These are phyloP conservation scores for Vultur gryphus DNA, from an alignment of 2,797 vertebrate genomes.

Conservation along the genomic window DNA sequence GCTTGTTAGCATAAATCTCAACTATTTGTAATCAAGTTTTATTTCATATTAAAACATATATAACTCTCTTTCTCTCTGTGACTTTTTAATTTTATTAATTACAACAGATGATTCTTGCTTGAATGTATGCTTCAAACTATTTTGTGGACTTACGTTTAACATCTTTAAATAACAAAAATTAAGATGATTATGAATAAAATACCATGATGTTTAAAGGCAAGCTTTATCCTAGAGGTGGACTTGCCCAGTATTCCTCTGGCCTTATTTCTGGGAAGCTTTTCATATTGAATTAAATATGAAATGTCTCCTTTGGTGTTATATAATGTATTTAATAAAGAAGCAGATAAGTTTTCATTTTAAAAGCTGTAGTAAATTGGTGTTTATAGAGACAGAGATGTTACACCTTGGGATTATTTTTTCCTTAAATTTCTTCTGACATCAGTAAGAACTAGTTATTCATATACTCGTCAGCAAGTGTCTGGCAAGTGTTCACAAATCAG, in stretches of 20 bases:
- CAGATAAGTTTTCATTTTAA: not conserved
- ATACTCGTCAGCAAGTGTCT: not conserved
- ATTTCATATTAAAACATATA: not conserved
- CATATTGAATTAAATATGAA: not conserved
- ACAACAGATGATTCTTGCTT: not conserved
- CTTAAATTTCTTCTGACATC: not conserved
- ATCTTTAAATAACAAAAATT: not conserved
- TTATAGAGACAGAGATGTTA: not conserved
- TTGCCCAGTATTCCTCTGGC: not conserved
- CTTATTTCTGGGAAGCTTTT: not conserved
- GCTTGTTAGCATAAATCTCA: not conserved
- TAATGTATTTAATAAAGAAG: not conserved
- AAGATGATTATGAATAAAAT: not conserved
- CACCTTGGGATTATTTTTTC: not conserved
- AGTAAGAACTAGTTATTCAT: not conserved
- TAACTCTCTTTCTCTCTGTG: not conserved
- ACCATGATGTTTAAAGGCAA: not conserved
- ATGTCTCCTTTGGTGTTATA: not conserved
- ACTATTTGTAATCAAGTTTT: not conserved
- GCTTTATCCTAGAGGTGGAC: not conserved
- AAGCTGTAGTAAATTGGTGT: not conserved
- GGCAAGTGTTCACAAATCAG: not conserved
- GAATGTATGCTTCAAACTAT: not conserved
- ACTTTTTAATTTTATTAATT: not conserved
- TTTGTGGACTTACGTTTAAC: not conserved